Percentiles rank a stretch among this genome's conserved stretches.
Conservation (phyloP, 1,140 invertebrate genomes). For the Heliconius hermathena region DNA sequence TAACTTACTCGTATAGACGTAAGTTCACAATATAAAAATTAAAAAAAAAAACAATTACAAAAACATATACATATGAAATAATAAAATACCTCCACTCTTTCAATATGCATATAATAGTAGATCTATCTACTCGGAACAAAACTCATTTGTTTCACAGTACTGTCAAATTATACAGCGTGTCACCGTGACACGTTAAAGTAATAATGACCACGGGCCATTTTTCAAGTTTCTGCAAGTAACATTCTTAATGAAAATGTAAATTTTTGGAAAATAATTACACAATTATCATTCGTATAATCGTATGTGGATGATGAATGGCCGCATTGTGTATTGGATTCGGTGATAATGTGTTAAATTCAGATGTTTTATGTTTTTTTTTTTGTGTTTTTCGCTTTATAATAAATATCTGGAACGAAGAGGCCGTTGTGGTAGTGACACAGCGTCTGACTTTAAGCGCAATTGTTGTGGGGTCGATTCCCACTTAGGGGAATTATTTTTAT, state of each 20-base stretch:
- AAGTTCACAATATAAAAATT: too few relatives aligned
- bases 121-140: not conserved
- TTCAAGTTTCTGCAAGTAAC: slow-evolving; percentile 35
- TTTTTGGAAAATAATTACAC: slow-evolving; percentile 1
- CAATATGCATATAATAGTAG: not conserved
- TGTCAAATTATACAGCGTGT: slow-evolving; percentile 9
- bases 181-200: slow-evolving; percentile 27
- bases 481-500: too few relatives aligned
- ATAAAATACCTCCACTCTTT: not conserved
- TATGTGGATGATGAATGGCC: not conserved
- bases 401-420: too few relatives aligned
- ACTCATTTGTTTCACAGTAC: slow-evolving; percentile 22
- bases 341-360: not conserved
- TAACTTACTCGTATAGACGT: too few relatives aligned
- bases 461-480: too few relatives aligned
- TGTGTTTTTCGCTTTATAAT: not conserved
- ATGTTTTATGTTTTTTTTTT: not conserved
- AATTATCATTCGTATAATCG: not conserved
- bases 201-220: slow-evolving; percentile 26
- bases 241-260: slow-evolving; percentile 31
- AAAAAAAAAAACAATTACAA: too few relatives aligned
- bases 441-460: too few relatives aligned
- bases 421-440: too few relatives aligned
- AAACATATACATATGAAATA: not conserved
- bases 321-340: not conserved